Evolutionary conservation across 2,797 vertebrate genomes (phyloP).

Genomic region (Schizopygopsis malacanthus): DNA sequence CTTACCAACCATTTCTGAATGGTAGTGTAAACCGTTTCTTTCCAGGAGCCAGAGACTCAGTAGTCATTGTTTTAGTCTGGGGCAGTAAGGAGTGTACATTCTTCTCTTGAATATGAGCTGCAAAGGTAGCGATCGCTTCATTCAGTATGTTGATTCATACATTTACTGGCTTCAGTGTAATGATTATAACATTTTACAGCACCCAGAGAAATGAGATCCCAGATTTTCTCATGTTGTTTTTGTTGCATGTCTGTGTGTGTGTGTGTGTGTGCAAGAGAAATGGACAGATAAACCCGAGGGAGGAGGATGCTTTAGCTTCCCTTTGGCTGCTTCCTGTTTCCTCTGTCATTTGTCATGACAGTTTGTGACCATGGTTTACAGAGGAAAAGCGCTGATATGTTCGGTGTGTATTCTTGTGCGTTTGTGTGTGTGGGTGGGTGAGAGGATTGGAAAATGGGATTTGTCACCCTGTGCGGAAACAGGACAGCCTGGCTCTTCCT

Average conservation of each 20-base stretch:
- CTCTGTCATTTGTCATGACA: constrained; percentile 28
- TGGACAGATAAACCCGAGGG: constrained; percentile 23
- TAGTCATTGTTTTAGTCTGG: neutral
- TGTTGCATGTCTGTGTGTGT: constrained; percentile 10
- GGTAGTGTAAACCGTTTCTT: neutral
- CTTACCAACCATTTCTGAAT: neutral
- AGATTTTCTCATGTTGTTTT: constrained; percentile 14
- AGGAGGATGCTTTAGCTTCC: constrained; percentile 33
- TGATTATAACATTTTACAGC: neutral
- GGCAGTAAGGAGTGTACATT: neutral
- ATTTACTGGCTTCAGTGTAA: neutral
- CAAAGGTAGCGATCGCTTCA: neutral
- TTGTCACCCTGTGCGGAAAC: constrained; percentile 6
- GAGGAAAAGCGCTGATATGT: constrained; percentile 26
- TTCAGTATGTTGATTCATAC: constrained; percentile 4
- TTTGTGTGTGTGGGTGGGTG: neutral
- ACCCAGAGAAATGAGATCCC: constrained; percentile 1
- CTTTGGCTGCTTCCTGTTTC: constrained; percentile 37
- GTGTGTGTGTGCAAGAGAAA: constrained; percentile 10
- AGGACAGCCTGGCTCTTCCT: constrained; percentile 1
- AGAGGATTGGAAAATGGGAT: neutral
- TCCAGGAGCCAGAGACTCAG: neutral
- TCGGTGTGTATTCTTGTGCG: neutral
- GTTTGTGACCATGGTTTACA: constrained; percentile 33
- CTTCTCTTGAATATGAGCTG: neutral